phyloP scores from a whole-genome alignment of 2,113 vertebrate genomes.

The Paralichthys olivaceus region DNA sequence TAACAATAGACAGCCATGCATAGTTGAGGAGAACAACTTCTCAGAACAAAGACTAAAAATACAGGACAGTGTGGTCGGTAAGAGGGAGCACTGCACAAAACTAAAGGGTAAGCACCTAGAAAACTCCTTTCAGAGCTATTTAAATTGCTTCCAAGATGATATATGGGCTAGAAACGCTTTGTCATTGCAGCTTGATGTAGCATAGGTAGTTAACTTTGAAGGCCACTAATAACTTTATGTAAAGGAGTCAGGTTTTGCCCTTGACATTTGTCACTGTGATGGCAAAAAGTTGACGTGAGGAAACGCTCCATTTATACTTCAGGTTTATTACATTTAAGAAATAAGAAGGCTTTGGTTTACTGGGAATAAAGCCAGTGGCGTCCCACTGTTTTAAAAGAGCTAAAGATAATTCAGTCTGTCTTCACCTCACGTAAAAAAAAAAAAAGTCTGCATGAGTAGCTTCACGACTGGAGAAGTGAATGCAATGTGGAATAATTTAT shows the following conservation, averaged over 20 bases:
- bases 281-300: conserved; percentile 23
- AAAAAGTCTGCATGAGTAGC: conserved; percentile 30
- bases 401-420: conserved; percentile 50
- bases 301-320: conserved; percentile 20
- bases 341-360: conserved; percentile 42
- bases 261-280: conserved; percentile 11
- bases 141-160: conserved; percentile 28
- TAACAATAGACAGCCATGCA: conserved; percentile 38
- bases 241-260: neutral
- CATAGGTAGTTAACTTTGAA: conserved; percentile 9
- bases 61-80: conserved; percentile 26
- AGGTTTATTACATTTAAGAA: conserved; percentile 34
- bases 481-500: conserved; percentile 39
- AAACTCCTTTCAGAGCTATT: conserved; percentile 21
- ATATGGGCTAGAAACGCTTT: conserved; percentile 1
- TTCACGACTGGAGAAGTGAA: conserved; percentile 23
- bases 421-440: conserved; percentile 41
- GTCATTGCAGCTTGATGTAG: conserved; percentile 9
- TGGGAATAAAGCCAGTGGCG: conserved; percentile 46
- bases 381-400: conserved; percentile 43
- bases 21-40: conserved; percentile 19
- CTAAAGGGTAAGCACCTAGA: conserved; percentile 4
- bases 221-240: neutral
- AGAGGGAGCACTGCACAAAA: conserved; percentile 16
- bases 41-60: conserved; percentile 33